A percentile compares a stretch with the other conserved stretches of the same genome.
These are phyloP conservation scores for Graptemys geographica DNA, from an alignment of 2,797 vertebrate genomes.

Conservation along the genomic window DNA sequence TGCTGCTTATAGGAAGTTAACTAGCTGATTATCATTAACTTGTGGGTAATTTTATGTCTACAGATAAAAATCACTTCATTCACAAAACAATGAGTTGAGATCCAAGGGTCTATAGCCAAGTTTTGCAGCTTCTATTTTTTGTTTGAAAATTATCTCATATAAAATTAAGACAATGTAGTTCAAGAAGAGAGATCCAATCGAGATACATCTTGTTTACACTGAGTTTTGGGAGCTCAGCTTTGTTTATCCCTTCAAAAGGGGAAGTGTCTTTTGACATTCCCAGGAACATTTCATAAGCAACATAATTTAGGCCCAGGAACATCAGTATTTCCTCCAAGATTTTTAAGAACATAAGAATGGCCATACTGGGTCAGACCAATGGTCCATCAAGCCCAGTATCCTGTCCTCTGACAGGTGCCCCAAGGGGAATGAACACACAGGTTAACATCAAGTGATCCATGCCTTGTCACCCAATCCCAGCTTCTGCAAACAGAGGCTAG, in stretches of 20 bases:
- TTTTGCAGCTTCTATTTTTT: background rate
- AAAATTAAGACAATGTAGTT: background rate
- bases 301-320: background rate
- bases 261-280: background rate
- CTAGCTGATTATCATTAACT: background rate
- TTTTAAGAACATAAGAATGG: background rate
- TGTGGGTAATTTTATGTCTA: background rate
- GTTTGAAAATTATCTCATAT: background rate
- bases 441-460: too few species aligned
- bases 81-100: background rate
- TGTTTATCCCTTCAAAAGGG: background rate
- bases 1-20: background rate
- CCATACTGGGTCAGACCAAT: too few species aligned
- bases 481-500: too few species aligned
- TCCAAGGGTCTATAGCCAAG: background rate
- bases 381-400: too few species aligned
- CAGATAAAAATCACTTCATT: background rate
- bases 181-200: background rate
- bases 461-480: too few species aligned
- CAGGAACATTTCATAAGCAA: background rate
- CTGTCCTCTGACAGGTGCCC: too few species aligned
- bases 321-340: background rate
- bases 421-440: too few species aligned
- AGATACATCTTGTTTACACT: background rate
- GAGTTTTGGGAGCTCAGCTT: background rate